Base-by-base conservation (phyloP, 2,113 vertebrate genomes). In the Psettodes erumei region DNA sequence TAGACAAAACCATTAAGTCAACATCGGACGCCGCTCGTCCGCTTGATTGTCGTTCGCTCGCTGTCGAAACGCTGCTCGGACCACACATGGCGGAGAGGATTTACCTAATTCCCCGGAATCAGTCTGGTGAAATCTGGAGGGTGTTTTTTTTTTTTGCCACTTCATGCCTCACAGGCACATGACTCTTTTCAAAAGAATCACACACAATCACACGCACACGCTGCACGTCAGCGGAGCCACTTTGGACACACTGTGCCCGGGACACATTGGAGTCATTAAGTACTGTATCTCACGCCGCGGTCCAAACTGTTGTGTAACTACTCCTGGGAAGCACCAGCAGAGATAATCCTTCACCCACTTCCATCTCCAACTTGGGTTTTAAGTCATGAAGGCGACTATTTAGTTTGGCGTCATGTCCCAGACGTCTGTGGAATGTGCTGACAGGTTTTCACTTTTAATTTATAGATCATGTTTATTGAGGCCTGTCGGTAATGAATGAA, bases 1-100 rank as follows among this genome's bases (percentile, higher is more conserved):
- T 99, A 89, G 67, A 70, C 11, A 32, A 45, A 58, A 61, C 16
- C 35, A 56, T 64, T 48, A 68, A 60, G 56, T 23, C 55, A 42
- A 62, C 50, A 28, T 55, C 32, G 65, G 53, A 79, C 43, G 10
- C 42, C 21, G 33, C 5, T 33, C 40, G 25, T 61, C 50, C 53
- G 5, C 68, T 61, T 59, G 53, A 45, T 51, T 70, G 48, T 59
- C 75, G 45, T 75, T 73, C 33, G 9, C 1, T 18, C 3, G 45
- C 21, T 33, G 18, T 21, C 71, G 8, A 60, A 66, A 58, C 12
- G 6, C 28, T 15, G 28, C 51, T 45, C 21, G 67, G 84, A 81
- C 81, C 84, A 88, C 77, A 82, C 88, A 85, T 18, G 71, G 40
- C 28, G 58, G 16, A 72, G 63, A 43, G 66, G 77, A 72, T 78